phyloP scores from a whole-genome alignment of 1,140 invertebrate genomes.

The Musca domestica region DNA sequence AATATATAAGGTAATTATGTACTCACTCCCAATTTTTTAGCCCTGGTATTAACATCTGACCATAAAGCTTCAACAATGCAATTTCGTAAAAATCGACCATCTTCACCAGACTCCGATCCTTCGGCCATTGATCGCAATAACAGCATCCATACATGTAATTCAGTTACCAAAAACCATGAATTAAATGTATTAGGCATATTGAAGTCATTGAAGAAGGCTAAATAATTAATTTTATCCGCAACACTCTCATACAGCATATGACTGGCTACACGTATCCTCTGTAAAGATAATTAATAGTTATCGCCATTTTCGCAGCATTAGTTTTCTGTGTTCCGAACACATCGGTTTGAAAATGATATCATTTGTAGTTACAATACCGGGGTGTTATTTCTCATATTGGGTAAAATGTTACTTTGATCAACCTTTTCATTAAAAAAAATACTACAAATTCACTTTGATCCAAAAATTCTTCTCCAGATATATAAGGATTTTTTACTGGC shows the following conservation, averaged over 20 bases:
- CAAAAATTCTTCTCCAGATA: no score
- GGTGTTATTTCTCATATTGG: no score
- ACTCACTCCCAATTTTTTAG: conserved; percentile 69
- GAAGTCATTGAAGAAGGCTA: conserved; percentile 64
- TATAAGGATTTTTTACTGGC: no score
- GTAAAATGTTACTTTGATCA: no score
- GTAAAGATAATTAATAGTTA: conserved; percentile 36
- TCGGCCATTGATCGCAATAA: conserved; percentile 74
- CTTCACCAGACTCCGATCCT: conserved; percentile 58
- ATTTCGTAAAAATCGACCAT: conserved; percentile 71
- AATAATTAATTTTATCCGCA: conserved; percentile 62
- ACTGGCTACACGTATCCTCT: conserved; percentile 61
- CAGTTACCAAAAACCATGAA: conserved; percentile 81
- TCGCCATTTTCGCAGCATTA: no score
- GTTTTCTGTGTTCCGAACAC: no score
- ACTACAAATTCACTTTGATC: no score
- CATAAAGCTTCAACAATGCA: conserved; percentile 74
- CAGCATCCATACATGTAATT: conserved; percentile 83
- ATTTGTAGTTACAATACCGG: no score
- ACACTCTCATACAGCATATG: conserved; percentile 66
- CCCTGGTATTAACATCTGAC: conserved; percentile 71
- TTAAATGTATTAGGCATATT: conserved; percentile 74
- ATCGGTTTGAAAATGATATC: no score
- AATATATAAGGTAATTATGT: not conserved
- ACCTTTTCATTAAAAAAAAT: no score